Evolutionary conservation across 2,888 invertebrate species (phyloP).

Genomic region (Drosophila imparisetae): DNA sequence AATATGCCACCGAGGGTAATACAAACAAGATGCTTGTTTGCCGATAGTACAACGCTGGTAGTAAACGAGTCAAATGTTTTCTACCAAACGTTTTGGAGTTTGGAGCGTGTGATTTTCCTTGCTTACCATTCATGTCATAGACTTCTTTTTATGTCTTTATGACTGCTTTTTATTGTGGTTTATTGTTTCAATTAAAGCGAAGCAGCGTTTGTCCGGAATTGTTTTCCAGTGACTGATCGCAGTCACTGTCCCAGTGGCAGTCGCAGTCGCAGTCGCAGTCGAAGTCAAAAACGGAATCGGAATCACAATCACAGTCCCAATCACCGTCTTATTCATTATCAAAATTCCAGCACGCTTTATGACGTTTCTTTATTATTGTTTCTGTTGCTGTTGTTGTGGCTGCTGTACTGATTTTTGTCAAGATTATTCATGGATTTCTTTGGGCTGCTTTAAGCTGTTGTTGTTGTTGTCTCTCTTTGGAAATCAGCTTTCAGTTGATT

Average conservation of each 20-base stretch:
- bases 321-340: constrained; percentile 60
- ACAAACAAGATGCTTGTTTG: constrained; percentile 69
- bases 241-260: constrained; percentile 20
- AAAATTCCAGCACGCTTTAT: constrained; percentile 78
- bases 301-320: constrained; percentile 17
- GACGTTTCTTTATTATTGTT: constrained; percentile 57
- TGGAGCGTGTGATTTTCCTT: constrained; percentile 49
- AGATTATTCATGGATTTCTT: constrained; percentile 73
- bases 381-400: constrained; percentile 13
- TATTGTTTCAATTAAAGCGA: constrained; percentile 71
- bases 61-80: constrained; percentile 22
- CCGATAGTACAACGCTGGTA: constrained; percentile 10
- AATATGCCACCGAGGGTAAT: constrained; percentile 71
- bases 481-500: constrained; percentile 77
- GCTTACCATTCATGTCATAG: constrained; percentile 32
- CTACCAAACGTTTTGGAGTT: constrained; percentile 9
- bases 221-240: constrained; percentile 60
- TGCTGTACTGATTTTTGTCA: constrained; percentile 63
- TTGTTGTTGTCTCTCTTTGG: constrained; percentile 69
- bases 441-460: constrained; percentile 29
- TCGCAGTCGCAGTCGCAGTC: constrained; percentile 6
- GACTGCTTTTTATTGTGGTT: constrained; percentile 58
- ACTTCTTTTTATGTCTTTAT: constrained; percentile 67
- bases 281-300: constrained; percentile 11
- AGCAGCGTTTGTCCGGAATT: constrained; percentile 18